Evolutionary conservation across 1,140 invertebrate genomes (phyloP).

Genomic region (Wasmannia auropunctata): DNA sequence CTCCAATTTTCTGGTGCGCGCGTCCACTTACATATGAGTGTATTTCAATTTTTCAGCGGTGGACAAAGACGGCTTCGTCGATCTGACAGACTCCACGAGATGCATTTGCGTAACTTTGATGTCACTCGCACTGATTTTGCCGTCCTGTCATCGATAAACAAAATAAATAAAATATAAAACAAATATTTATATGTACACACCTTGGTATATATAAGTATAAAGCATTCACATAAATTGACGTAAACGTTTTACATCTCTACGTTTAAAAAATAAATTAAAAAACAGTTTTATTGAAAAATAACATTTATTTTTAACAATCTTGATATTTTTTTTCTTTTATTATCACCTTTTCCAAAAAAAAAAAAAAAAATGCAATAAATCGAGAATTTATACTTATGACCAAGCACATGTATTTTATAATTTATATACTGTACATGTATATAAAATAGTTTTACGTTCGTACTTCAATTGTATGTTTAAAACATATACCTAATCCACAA

Average conservation of each 20-base stretch:
- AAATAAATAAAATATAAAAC: conserved; percentile 18
- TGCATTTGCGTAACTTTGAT: conserved; percentile 84
- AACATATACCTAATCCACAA: background rate
- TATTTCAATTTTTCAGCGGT: conserved; percentile 87
- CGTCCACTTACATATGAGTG: conserved; percentile 86
- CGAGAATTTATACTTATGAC: too few relatives aligned
- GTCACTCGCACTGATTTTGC: conserved; percentile 22
- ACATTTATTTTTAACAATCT: too few relatives aligned
- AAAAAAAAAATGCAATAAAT: too few relatives aligned
- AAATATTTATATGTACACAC: too few relatives aligned
- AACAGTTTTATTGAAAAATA: too few relatives aligned
- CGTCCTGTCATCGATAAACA: conserved; percentile 53
- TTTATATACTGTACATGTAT: background rate
- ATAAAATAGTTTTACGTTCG: background rate
- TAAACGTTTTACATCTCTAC: too few relatives aligned
- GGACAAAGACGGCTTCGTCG: conserved; percentile 89
- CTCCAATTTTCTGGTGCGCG: background rate
- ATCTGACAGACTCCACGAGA: conserved; percentile 86
- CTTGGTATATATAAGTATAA: too few relatives aligned
- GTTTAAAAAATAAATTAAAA: too few relatives aligned
- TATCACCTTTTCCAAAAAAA: too few relatives aligned
- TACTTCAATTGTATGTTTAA: background rate
- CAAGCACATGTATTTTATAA: too few relatives aligned
- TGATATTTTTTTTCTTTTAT: too few relatives aligned
- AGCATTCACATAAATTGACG: too few relatives aligned